These are phyloP conservation scores for Nephrotoma guestfalica DNA, from an alignment of 2,888 invertebrate genomes.

Conservation along the genomic window DNA sequence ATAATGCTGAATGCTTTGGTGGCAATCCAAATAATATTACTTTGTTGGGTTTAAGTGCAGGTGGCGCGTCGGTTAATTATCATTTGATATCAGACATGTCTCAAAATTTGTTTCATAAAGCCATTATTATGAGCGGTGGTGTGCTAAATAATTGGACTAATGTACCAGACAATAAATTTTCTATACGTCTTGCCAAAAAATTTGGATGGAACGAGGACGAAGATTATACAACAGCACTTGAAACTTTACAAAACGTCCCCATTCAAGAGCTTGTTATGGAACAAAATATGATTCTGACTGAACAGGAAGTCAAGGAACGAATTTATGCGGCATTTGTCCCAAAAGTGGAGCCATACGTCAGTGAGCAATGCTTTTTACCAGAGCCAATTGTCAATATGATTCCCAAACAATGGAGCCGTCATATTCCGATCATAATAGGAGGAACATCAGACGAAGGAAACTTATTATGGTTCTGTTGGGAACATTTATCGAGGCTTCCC, in stretches of 20 bases:
- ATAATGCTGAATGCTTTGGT: not conserved
- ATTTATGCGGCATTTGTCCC: conserved; percentile 27
- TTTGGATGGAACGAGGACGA: conserved; percentile 26
- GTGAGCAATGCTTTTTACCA: conserved; percentile 22
- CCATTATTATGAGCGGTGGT: conserved; percentile 27
- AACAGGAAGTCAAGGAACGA: conserved; percentile 23
- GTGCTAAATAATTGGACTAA: conserved; percentile 17
- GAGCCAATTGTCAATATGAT: conserved; percentile 19
- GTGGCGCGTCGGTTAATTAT: conserved; percentile 34
- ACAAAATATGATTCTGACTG: conserved; percentile 19
- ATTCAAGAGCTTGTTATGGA: conserved; percentile 21
- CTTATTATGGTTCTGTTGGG: conserved; percentile 10
- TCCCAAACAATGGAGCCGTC: conserved; percentile 24
- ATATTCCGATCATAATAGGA: conserved; percentile 26
- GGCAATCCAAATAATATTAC: not conserved
- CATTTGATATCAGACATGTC: conserved; percentile 35
- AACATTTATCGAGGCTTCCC: not conserved
- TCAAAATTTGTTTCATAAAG: conserved; percentile 28
- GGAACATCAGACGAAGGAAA: conserved; percentile 27
- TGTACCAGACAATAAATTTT: conserved; percentile 18
- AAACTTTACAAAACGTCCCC: conserved; percentile 20
- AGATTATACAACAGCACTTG: conserved; percentile 18
- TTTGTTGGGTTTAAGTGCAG: conserved; percentile 26
- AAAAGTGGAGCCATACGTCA: conserved; percentile 25
- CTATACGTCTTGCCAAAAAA: conserved; percentile 24